Conservation (phyloP, 2,797 vertebrate genomes). For the Phalanger gymnotis region DNA sequence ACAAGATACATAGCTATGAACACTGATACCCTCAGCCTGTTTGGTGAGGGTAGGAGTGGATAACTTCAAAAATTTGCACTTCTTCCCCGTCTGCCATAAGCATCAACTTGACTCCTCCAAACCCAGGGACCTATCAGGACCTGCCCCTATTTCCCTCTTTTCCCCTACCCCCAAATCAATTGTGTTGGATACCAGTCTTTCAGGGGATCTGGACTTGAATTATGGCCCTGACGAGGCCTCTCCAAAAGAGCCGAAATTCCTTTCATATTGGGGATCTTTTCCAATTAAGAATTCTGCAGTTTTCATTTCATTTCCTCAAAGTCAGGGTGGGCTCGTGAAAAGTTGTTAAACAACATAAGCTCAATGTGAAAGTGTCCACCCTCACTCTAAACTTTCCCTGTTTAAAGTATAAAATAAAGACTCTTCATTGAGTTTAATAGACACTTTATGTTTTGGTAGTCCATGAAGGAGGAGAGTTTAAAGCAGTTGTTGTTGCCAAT, state of each 20-base stretch:
- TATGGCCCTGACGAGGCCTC: slow-evolving; percentile 31
- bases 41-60: too few species aligned
- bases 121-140: slow-evolving; percentile 66
- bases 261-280: slow-evolving; percentile 76
- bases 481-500: too few species aligned
- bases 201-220: slow-evolving; percentile 52
- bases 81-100: slow-evolving; percentile 52
- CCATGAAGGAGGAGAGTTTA: too few species aligned
- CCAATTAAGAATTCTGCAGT: slow-evolving; percentile 73
- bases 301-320: slow-evolving; percentile 70
- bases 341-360: too few species aligned
- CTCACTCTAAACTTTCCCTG: too few species aligned
- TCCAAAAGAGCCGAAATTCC: slow-evolving; percentile 63
- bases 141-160: background rate
- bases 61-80: slow-evolving; percentile 45
- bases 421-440: slow-evolving; percentile 82
- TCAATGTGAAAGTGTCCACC: too few species aligned
- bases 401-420: too few species aligned
- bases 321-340: too few species aligned
- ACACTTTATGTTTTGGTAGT: too few species aligned
- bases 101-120: slow-evolving; percentile 75
- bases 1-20: too few species aligned
- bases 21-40: too few species aligned
- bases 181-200: slow-evolving; percentile 37
- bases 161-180: background rate